Percentiles rank a stretch among this genome's conserved stretches.
These are phyloP conservation scores for Strix uralensis DNA, from an alignment of 2,113 vertebrate species.

Conservation along the genomic window DNA sequence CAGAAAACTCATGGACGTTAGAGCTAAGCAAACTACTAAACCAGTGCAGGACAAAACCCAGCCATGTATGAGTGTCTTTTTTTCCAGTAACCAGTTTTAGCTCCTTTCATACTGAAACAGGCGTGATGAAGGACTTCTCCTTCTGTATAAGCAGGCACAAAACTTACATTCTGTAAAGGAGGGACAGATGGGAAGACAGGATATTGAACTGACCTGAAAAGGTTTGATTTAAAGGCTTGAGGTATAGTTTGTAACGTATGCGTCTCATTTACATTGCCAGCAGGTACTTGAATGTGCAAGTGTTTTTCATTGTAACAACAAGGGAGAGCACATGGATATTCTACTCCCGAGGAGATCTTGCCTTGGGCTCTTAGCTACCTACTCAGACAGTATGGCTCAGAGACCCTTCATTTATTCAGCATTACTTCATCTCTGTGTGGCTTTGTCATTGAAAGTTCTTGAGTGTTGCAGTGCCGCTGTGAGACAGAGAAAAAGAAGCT, in stretches of 20 bases:
- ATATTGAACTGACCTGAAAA: not conserved
- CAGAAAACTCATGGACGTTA: not conserved
- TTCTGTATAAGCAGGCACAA: not conserved
- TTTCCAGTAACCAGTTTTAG: not conserved
- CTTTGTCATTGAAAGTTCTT: not conserved
- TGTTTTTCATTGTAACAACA: not conserved
- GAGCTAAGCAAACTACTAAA: not conserved
- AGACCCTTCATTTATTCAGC: not conserved
- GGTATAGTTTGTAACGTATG: not conserved
- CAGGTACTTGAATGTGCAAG: not conserved
- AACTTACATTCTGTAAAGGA: not conserved
- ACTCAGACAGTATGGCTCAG: not conserved
- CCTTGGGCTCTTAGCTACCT: not conserved
- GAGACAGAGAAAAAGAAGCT: not conserved
- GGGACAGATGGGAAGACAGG: not conserved
- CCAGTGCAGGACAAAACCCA: not conserved
- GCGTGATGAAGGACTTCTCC: not conserved
- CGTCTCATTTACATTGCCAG: not conserved
- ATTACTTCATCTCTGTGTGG: not conserved
- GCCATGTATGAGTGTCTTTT: not conserved
- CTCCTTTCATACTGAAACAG: not conserved
- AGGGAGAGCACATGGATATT: not conserved
- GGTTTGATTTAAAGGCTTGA: not conserved
- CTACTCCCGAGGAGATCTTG: not conserved
- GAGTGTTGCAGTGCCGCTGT: not conserved